Evolutionary conservation across 2,888 invertebrate species (phyloP).

Genomic region (Melieria crassipennis): DNA sequence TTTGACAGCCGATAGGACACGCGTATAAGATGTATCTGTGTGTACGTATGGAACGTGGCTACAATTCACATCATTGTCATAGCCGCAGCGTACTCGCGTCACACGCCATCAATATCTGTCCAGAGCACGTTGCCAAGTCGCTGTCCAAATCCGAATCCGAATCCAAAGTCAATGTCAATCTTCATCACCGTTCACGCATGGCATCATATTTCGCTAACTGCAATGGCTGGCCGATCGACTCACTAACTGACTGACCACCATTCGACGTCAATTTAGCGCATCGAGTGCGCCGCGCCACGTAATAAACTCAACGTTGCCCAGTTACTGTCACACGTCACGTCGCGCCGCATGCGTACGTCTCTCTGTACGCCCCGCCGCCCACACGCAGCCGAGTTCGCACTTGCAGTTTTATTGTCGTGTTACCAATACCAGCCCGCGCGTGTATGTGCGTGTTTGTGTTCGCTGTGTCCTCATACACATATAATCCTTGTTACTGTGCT

Average conservation of each 20-base stretch:
- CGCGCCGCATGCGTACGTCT: not conserved
- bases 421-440: not conserved
- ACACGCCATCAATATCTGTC: too few relatives aligned
- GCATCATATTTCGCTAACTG: conserved; percentile 8
- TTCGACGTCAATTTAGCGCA: conserved; percentile 4
- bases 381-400: not conserved
- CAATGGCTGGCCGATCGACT: not conserved
- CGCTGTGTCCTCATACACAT: not conserved
- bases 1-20: too few relatives aligned
- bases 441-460: not conserved
- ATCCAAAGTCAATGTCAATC: conserved; percentile 23
- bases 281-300: not conserved
- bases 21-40: too few relatives aligned
- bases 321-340: conserved; percentile 23
- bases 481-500: too few relatives aligned
- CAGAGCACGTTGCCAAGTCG: too few relatives aligned
- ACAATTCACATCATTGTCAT: too few relatives aligned
- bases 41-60: too few relatives aligned
- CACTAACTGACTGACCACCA: not conserved
- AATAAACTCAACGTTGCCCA: too few relatives aligned
- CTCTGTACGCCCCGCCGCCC: not conserved
- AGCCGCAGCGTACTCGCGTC: too few relatives aligned
- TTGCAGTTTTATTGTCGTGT: not conserved
- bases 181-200: conserved; percentile 19
- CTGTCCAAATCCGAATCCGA: not conserved